phyloP scores from a whole-genome alignment of 1,140 invertebrate species.

The Zelostemma sp. region DNA sequence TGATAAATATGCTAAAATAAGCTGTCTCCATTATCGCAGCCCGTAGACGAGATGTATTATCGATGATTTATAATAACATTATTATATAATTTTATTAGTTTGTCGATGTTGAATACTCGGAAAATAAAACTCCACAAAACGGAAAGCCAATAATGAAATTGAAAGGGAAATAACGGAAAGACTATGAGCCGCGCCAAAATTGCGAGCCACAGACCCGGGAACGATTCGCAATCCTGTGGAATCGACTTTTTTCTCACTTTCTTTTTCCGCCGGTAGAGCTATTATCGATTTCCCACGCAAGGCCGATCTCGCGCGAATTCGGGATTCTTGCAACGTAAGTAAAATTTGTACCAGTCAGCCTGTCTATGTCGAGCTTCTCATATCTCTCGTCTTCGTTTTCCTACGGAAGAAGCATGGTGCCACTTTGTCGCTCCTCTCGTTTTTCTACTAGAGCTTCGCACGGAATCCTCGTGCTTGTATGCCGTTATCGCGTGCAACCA shows the following conservation, averaged over 20 bases:
- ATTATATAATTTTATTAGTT: too few species aligned
- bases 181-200: too few species aligned
- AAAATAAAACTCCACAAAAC: too few species aligned
- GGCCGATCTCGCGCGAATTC: conserved; percentile 35
- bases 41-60: too few species aligned
- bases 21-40: not conserved
- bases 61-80: too few species aligned
- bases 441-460: conserved; percentile 1
- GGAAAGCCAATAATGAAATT: too few species aligned
- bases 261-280: conserved; percentile 29
- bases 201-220: conserved; percentile 17
- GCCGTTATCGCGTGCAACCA: conserved; percentile 10
- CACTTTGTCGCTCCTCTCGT: conserved; percentile 6
- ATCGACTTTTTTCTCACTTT: conserved; percentile 37
- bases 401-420: not conserved
- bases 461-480: not conserved
- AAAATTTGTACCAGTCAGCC: conserved; percentile 38
- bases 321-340: conserved; percentile 34
- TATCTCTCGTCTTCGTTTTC: conserved; percentile 2
- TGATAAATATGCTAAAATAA: conserved; percentile 3
- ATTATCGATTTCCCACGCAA: conserved; percentile 40
- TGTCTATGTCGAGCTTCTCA: conserved; percentile 15
- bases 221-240: conserved; percentile 34
- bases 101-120: too few species aligned
- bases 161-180: too few species aligned